Base-by-base conservation (phyloP, 2,888 invertebrate species). In the Halocaridina rubra region DNA sequence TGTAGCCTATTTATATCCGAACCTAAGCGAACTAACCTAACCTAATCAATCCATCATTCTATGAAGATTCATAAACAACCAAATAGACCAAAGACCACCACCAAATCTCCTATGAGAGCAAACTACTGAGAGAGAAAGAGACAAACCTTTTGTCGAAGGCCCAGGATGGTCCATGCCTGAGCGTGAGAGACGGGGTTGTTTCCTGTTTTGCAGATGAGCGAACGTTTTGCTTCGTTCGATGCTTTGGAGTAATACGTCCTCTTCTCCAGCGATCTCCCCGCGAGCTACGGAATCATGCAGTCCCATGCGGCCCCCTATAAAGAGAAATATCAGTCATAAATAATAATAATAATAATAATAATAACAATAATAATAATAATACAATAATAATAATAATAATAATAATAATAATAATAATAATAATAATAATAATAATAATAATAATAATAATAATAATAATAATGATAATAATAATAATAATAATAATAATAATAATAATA, bases 241-340 rank as follows among this genome's bases (percentile, higher is more conserved):
- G 64, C 81, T 81, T 30, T 69, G 27, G 7, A 81, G 76, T 10
- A 81, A 33, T 8, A 81, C 81, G 69, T 75, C 69, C 22, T 76
- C 46, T 13, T 81, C 81, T 24, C 81, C 81, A 5, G 81, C 81
- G 29, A 81, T 64, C 32, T 76, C 76, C 22, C 81, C 81, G 7
- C 76, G 29, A n/a, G 76, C 57, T 69, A 76, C 81, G 10, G 67
- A 57, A 46, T 81, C 81, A 76, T 75, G 81, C 74, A 81, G 57
- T 64, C 81, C 81, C 81, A 81, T 81, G 24, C 75, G 67, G 64
- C 39, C 75, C 67, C 74, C 64, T 81, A 53, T 13, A 46, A 74
- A 13, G 27, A 22, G 27, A 29, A 67, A 22, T 24, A 22, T 24
- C 16, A 67, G 13, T 13, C 8, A 46, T 8, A 46, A 13, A 13